phyloP scores from a whole-genome alignment of 2,888 invertebrate species.

The Trisateles emortualis region DNA sequence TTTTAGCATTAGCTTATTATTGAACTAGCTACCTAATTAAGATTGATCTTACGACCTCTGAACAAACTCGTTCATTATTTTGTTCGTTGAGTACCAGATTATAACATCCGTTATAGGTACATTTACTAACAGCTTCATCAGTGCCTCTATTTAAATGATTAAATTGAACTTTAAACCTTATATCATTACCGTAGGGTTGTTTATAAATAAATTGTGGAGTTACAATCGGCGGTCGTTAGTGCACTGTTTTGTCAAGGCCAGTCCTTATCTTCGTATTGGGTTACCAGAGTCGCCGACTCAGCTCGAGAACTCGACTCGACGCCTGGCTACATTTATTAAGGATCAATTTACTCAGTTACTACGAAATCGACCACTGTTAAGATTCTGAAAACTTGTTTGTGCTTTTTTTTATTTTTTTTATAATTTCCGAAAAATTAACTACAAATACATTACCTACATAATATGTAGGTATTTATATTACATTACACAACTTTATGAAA shows the following conservation, averaged over 20 bases:
- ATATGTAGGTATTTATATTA: background rate
- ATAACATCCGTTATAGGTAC: constrained; percentile 70
- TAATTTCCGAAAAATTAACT: background rate
- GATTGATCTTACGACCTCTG: constrained; percentile 51
- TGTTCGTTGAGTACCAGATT: constrained; percentile 63
- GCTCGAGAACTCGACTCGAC: constrained; percentile 56
- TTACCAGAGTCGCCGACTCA: constrained; percentile 76
- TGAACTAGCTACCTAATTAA: constrained; percentile 48
- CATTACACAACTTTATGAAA: no score
- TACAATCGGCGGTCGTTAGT: constrained; percentile 28
- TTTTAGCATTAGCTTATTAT: constrained; percentile 32
- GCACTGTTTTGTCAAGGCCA: constrained; percentile 65
- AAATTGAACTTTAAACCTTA: constrained; percentile 26
- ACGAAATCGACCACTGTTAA: constrained; percentile 33
- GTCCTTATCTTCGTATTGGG: constrained; percentile 72
- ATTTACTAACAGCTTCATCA: constrained; percentile 42
- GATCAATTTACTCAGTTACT: constrained; percentile 62
- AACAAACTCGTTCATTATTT: constrained; percentile 59
- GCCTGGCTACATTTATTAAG: constrained; percentile 44
- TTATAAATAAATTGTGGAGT: constrained; percentile 37
- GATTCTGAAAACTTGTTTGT: constrained; percentile 22
- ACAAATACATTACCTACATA: background rate
- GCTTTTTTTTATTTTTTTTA: constrained; percentile 17
- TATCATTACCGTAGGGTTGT: constrained; percentile 20
- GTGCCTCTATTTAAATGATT: constrained; percentile 22